phyloP scores from a whole-genome alignment of 2,797 vertebrate species.

The Sebastes taczanowskii region DNA sequence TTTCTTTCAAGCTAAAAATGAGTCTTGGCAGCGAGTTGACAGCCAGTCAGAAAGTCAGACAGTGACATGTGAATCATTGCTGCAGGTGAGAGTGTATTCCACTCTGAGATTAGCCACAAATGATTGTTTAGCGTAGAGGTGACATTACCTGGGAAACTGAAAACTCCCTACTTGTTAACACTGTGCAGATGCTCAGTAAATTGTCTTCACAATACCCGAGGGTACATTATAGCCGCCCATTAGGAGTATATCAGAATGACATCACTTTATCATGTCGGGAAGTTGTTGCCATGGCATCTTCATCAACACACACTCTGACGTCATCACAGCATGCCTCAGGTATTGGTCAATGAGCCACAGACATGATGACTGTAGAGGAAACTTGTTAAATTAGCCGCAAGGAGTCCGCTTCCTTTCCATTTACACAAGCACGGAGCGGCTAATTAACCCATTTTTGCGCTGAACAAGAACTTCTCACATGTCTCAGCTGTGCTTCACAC shows the following conservation, averaged over 20 bases:
- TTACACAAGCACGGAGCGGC: conserved; percentile 19
- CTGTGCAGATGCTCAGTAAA: neutral
- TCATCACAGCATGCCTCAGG: conserved; percentile 56
- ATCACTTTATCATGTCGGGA: conserved; percentile 26
- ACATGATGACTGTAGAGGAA: conserved; percentile 60
- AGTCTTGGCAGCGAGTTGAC: conserved; percentile 58
- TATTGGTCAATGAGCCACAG: conserved; percentile 65
- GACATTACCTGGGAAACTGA: neutral
- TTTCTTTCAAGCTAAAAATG: conserved; percentile 57
- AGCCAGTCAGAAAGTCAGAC: conserved; percentile 22
- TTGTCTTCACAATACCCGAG: conserved; percentile 15
- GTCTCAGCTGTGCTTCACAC: neutral
- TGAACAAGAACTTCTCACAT: conserved; percentile 2
- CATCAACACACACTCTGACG: conserved; percentile 54
- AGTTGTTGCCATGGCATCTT: conserved; percentile 46
- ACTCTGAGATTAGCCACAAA: neutral
- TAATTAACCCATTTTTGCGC: conserved; percentile 3
- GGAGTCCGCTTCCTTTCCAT: conserved; percentile 36
- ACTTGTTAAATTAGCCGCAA: conserved; percentile 55
- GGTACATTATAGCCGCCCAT: neutral
- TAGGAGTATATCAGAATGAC: conserved; percentile 28
- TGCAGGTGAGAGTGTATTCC: conserved; percentile 35
- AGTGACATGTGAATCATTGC: conserved; percentile 27
- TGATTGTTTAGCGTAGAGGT: neutral
- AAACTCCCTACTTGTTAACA: neutral